Evolutionary conservation across 2,888 invertebrate species (phyloP).

Genomic region (Abrostola tripartita): DNA sequence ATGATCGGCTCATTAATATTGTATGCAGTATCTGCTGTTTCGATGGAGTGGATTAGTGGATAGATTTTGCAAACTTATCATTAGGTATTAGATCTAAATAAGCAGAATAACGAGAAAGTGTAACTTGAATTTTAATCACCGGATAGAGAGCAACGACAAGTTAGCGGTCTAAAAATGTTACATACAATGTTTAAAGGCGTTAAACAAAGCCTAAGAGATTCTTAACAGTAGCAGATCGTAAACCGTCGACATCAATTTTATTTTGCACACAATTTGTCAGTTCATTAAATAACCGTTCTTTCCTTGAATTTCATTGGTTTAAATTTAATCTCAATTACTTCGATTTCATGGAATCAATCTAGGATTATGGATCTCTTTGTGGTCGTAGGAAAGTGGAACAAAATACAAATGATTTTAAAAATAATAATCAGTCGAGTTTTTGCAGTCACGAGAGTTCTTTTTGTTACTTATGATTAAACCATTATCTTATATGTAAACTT

Average conservation of each 20-base stretch:
- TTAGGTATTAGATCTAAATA: background rate
- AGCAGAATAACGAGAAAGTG: no score
- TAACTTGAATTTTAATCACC: no score
- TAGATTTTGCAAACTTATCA: background rate
- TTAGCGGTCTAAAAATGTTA: no score
- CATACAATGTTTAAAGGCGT: no score
- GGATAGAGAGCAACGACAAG: no score
- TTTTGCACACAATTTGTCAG: no score
- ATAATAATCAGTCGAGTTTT: conserved; percentile 27
- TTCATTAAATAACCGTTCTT: background rate
- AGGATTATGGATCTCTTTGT: conserved; percentile 43
- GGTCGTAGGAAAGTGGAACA: conserved; percentile 48
- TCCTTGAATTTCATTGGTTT: conserved; percentile 10
- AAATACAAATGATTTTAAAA: conserved; percentile 43
- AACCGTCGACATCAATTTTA: no score
- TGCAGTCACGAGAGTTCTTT: conserved; percentile 39
- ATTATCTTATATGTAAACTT: conserved; percentile 25
- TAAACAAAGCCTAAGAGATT: no score
- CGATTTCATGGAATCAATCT: conserved; percentile 34
- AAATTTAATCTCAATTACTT: conserved; percentile 23
- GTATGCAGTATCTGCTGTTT: conserved; percentile 4
- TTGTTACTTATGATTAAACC: conserved; percentile 40
- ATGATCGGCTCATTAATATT: conserved; percentile 21
- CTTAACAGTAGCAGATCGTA: no score
- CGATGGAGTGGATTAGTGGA: background rate